Evolutionary conservation across 2,888 invertebrate species (phyloP), one percentile per base, ranked within the genome.

Genomic region (Cacoxenus indagator): DNA sequence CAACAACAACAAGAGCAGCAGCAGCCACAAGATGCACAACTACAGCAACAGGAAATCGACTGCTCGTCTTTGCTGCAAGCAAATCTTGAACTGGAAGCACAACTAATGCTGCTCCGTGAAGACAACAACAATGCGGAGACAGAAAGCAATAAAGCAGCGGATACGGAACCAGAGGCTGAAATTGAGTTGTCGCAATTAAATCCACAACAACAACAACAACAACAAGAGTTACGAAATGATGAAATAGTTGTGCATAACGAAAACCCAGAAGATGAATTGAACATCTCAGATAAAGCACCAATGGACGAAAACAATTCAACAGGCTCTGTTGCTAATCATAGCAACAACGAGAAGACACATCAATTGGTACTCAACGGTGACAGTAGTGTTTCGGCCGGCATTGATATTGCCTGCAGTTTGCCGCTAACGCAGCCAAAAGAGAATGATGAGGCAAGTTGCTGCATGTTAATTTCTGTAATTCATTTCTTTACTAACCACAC

Each of bases 361-460:
- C n/a, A n/a, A n/a, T n/a, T n/a, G n/a, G n/a, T n/a, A n/a, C n/a
- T n/a, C 31, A 64, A 17, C 51, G 17, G 54, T 48, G 61, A 57
- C 65, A 65, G 31, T 24, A 14, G 46, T 5, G n/a, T 43, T 46
- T 19, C 45, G 37, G 67, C 5, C 24, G 51, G 59, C 14, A 14
- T 66, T 17, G 46, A 66, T 17, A 19, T 22, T 1, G 48, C 59
- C n/a, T 31, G 65, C 9, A 67, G 14, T 19, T 31, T 31, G 31
- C 8, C 19, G 59, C 31, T 14, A 8, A 59, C 31, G 17, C n/a
- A 17, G 31, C 27, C 27, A 19, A 59, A 31, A 19, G 75, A 74
- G 4, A 76, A 62, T 45, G 74, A 75, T 24, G 76, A 77, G 75
- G 83, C 85, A 75, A 78, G n/a, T n/a, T 14, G 37, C 37, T 14